These are phyloP conservation scores for Threskiornis aethiopicus DNA, from an alignment of 2,797 vertebrate species.

Conservation along the genomic window DNA sequence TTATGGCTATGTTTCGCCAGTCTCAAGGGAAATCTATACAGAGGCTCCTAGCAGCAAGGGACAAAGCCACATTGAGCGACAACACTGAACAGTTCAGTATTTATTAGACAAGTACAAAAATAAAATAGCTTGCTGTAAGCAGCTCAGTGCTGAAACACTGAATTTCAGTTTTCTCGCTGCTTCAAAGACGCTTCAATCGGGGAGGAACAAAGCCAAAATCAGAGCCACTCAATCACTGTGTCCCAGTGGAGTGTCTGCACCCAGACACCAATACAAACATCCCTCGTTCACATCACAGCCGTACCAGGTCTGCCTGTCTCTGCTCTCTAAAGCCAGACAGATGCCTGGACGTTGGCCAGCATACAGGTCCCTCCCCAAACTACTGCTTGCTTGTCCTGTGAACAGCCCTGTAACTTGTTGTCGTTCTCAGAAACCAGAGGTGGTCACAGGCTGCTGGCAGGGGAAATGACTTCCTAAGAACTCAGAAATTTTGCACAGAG, in stretches of 20 bases:
- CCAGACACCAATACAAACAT: background rate
- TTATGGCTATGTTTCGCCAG: background rate
- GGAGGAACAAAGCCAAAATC: constrained; percentile 13
- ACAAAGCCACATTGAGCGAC: background rate
- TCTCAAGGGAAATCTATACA: background rate
- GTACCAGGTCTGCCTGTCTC: background rate
- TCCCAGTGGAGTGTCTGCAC: background rate
- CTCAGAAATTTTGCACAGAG: background rate
- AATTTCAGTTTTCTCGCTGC: constrained; percentile 15
- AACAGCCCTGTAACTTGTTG: background rate
- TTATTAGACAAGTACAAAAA: constrained; percentile 1
- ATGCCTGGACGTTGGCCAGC: background rate
- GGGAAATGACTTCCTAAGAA: background rate
- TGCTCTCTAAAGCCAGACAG: background rate
- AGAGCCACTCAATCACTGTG: background rate
- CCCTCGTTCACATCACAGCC: background rate
- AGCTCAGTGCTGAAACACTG: background rate
- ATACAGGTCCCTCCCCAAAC: background rate
- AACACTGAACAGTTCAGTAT: background rate
- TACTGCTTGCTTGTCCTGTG: background rate
- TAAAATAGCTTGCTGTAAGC: constrained; percentile 9
- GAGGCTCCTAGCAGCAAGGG: background rate
- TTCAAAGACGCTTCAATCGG: background rate
- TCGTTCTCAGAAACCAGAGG: background rate
- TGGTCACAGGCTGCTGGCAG: background rate